Conservation (phyloP, 37 sponge, comb jelly and placozoan genomes). For the Hormiphora californensis region DNA sequence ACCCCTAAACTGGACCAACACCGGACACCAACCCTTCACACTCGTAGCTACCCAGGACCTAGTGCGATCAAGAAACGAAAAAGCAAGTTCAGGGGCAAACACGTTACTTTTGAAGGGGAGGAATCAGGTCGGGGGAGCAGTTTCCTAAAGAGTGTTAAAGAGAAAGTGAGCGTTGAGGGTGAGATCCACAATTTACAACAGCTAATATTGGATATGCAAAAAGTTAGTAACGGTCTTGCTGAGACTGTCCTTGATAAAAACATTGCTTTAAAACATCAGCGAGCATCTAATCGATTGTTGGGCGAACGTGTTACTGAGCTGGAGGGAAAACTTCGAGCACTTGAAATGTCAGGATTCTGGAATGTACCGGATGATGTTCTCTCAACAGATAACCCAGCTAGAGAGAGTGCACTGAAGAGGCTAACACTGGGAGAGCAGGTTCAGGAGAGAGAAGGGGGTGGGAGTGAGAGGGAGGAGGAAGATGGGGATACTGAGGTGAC, state of each 20-base stretch:
- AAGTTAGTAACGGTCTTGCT: conserved; percentile 46
- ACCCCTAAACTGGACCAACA: not conserved
- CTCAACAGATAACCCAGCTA: too few species aligned
- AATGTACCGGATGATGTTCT: conserved; percentile 33
- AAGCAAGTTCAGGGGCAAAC: not conserved
- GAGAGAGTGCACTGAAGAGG: too few species aligned
- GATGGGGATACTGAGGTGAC: too few species aligned
- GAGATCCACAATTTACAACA: conserved; percentile 2
- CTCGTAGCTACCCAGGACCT: not conserved
- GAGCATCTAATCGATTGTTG: conserved; percentile 8
- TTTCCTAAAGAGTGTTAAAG: conserved; percentile 32
- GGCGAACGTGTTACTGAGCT: conserved; percentile 49
- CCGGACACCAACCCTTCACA: too few species aligned
- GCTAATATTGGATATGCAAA: conserved; percentile 38
- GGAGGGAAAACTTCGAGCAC: conserved; percentile 36
- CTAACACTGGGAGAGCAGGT: too few species aligned
- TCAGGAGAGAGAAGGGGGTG: too few species aligned
- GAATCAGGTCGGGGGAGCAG: not conserved
- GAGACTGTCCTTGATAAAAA: conserved; percentile 33
- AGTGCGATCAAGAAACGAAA: not conserved
- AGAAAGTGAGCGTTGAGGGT: conserved; percentile 12
- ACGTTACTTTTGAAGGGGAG: conserved; percentile 33
- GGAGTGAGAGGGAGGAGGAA: too few species aligned
- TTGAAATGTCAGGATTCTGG: conserved; percentile 46
- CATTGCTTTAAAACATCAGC: conserved; percentile 37